Percentiles rank a stretch among this genome's conserved stretches.
phyloP scores from a whole-genome alignment of 2,113 vertebrate species.

The Leucopternis melanops region DNA sequence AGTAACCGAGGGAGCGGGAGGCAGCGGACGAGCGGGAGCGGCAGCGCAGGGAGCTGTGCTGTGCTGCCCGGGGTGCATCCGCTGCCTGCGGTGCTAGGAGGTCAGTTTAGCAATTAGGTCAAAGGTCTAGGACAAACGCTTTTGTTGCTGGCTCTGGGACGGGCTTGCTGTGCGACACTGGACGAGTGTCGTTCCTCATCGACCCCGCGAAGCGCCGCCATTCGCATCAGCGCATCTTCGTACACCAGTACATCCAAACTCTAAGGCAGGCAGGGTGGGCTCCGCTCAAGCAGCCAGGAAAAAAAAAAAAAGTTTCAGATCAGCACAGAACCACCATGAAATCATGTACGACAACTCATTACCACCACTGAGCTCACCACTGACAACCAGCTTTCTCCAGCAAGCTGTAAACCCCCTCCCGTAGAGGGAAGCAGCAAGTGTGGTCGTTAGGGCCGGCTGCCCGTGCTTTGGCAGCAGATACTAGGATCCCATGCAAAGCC shows the following conservation, averaged over 20 bases:
- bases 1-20: neutral
- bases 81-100: neutral
- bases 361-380: neutral
- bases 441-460: neutral
- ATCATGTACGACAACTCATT: accelerated
- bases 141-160: neutral
- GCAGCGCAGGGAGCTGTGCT: accelerated
- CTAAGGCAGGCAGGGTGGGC: neutral
- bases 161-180: neutral
- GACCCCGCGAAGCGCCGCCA: neutral
- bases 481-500: neutral
- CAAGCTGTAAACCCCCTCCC: neutral
- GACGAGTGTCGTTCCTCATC: accelerated
- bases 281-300: neutral
- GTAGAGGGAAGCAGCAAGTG: accelerated
- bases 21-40: accelerated
- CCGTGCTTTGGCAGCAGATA: neutral
- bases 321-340: neutral
- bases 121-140: neutral
- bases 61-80: accelerated
- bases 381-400: neutral
- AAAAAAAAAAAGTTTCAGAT: neutral
- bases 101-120: accelerated
- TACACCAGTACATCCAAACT: neutral
- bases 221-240: neutral